phyloP scores from a whole-genome alignment of 2,888 invertebrate genomes.

The Plemyria rubiginata region DNA sequence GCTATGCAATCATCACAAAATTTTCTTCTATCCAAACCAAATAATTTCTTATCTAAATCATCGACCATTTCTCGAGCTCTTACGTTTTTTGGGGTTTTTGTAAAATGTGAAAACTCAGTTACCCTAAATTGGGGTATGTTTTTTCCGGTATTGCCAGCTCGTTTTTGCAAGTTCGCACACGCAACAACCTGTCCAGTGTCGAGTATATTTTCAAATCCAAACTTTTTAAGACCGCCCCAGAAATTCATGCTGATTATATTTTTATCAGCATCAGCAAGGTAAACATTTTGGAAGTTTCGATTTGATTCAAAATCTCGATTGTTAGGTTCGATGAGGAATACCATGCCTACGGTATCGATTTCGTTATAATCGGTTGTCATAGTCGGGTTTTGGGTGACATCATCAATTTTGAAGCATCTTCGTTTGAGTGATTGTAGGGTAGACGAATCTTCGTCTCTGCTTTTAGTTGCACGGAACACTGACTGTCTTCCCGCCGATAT shows the following conservation, averaged over 20 bases:
- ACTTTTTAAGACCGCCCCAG: constrained; percentile 81
- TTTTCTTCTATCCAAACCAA: constrained; percentile 46
- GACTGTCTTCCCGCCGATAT: constrained; percentile 82
- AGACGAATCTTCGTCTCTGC: constrained; percentile 48
- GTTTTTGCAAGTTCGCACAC: constrained; percentile 87
- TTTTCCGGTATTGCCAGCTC: constrained; percentile 77
- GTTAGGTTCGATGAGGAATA: constrained; percentile 83
- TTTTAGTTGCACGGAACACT: constrained; percentile 65
- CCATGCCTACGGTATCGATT: constrained; percentile 89
- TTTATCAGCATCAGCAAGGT: constrained; percentile 82
- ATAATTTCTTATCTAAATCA: constrained; percentile 65
- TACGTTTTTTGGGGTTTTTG: constrained; percentile 84
- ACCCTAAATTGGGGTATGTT: constrained; percentile 85
- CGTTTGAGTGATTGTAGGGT: constrained; percentile 56
- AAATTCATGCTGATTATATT: constrained; percentile 83
- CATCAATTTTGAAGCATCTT: constrained; percentile 74
- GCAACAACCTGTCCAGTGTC: constrained; percentile 84
- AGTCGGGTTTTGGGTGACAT: constrained; percentile 61
- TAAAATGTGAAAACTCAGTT: constrained; percentile 86
- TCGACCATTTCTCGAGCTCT: constrained; percentile 76
- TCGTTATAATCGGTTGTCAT: constrained; percentile 84
- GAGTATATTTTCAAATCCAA: constrained; percentile 82
- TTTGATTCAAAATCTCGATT: constrained; percentile 66
- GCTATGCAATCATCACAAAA: constrained; percentile 64
- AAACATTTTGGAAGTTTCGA: constrained; percentile 83